These are phyloP conservation scores for Hedychridium roseum DNA, from an alignment of 2,888 invertebrate species.

Conservation along the genomic window DNA sequence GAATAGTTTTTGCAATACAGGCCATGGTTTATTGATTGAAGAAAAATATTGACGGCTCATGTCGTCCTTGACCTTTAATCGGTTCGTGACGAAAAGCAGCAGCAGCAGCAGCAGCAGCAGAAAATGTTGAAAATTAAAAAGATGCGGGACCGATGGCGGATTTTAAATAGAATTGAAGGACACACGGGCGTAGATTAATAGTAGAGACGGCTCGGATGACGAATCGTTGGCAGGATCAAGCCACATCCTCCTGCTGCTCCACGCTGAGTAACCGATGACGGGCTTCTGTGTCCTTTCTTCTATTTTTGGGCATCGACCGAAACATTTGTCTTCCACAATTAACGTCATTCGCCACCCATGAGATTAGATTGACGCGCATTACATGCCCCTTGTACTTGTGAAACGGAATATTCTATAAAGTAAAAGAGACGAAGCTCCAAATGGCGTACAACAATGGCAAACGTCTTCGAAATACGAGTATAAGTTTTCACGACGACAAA, in stretches of 20 bases:
- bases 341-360: no score
- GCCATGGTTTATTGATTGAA: no score
- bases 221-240: constrained; percentile 19
- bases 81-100: no score
- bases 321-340: background rate
- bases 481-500: no score
- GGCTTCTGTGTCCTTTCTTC: constrained; percentile 11
- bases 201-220: constrained; percentile 14
- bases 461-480: no score
- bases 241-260: constrained; percentile 17
- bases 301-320: constrained; percentile 8
- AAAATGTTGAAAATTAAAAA: no score
- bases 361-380: no score
- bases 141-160: constrained; percentile 1
- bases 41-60: no score
- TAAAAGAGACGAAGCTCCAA: constrained; percentile 10
- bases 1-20: no score
- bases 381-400: background rate
- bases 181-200: constrained; percentile 14
- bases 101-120: no score
- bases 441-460: constrained; percentile 3
- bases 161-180: constrained; percentile 12
- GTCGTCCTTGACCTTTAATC: no score
- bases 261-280: constrained; percentile 25
- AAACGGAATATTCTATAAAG: constrained; percentile 3